Evolutionary conservation across 2,797 vertebrate genomes (phyloP), one percentile per base, ranked within the genome.

Genomic region (Emys orbicularis): DNA sequence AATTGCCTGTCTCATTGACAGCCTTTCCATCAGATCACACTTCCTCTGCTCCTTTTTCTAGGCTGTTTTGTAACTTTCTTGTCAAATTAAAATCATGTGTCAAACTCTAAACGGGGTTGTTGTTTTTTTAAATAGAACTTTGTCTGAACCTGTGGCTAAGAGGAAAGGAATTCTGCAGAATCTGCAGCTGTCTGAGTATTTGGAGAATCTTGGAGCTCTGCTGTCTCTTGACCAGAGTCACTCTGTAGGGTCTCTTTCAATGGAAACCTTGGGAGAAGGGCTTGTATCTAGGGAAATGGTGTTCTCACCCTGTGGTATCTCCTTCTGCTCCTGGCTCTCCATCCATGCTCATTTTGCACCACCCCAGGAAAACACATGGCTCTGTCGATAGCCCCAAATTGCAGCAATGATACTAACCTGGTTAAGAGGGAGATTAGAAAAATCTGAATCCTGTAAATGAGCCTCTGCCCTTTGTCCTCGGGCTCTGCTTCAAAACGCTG

Each of bases 1-100:
- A 15, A 12, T 6, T 3, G 25, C 44, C 41, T 2, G 27, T 1
- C 0, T 53, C 54, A 52, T 44, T 1, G 0, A 0, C 0, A 37
- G 31, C 53, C 79, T 83, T 90, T 52, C 10, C 81, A 50, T 34
- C 76, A 56, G 53, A 89, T 89, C 79, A 50, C 0, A 1, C 0
- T 91, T 53, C 56, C 59, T 65, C 5, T 25, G 49, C 81, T 34
- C n/a, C 54, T 81, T 89, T 68, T 79, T 92, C 47, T 9, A 19
- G 81, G 61, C 72, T 53, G 12, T 56, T 82, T 86, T 94, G 2
- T 94, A 92, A 96, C 96, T 96, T 96, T 93, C 83, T 84, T 86
- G 96, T 96, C 93, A 94, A 95, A 96, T 94, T 12, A 85, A 84
- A 88, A 74, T 54, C 87, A 44, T n/a, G 2, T 0, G 16, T 72